These are phyloP conservation scores for Torymus aiolomorphi DNA, from an alignment of 2,888 invertebrate species.

Conservation along the genomic window DNA sequence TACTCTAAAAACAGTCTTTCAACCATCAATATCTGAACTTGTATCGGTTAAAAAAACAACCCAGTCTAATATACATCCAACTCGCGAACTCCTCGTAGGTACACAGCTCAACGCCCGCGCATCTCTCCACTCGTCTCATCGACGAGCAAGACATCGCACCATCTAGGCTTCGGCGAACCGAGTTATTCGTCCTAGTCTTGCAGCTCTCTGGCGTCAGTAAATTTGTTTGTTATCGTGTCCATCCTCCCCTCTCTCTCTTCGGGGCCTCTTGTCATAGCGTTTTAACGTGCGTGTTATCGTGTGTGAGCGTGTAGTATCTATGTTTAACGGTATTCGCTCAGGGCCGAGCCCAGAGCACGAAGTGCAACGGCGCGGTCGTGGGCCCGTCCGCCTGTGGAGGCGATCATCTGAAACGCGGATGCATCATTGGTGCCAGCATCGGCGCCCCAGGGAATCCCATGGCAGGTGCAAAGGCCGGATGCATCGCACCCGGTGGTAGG, in stretches of 20 bases:
- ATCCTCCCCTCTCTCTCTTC: too few relatives aligned
- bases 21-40: conserved; percentile 37
- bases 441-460: conserved; percentile 78
- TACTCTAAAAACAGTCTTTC: conserved; percentile 8
- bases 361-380: conserved; percentile 77
- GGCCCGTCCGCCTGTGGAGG: conserved; percentile 78
- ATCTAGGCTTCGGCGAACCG: too few relatives aligned
- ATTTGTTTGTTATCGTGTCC: too few relatives aligned
- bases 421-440: conserved; percentile 83
- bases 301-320: conserved; percentile 39
- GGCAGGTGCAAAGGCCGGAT: conserved; percentile 77
- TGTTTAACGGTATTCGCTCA: conserved; percentile 60
- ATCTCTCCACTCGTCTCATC: too few relatives aligned
- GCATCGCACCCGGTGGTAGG: conserved; percentile 76
- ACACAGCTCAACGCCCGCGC: too few relatives aligned
- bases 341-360: conserved; percentile 79
- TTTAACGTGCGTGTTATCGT: conserved; percentile 22
- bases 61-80: too few relatives aligned
- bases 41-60: background rate
- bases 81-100: conserved; percentile 1
- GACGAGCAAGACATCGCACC: too few relatives aligned
- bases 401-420: conserved; percentile 92
- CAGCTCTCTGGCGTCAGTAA: too few relatives aligned
- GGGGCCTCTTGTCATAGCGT: conserved; percentile 21
- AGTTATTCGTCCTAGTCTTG: too few relatives aligned